Evolutionary conservation across 2,113 vertebrate species (phyloP).

Genomic region (Sylvietta virens): DNA sequence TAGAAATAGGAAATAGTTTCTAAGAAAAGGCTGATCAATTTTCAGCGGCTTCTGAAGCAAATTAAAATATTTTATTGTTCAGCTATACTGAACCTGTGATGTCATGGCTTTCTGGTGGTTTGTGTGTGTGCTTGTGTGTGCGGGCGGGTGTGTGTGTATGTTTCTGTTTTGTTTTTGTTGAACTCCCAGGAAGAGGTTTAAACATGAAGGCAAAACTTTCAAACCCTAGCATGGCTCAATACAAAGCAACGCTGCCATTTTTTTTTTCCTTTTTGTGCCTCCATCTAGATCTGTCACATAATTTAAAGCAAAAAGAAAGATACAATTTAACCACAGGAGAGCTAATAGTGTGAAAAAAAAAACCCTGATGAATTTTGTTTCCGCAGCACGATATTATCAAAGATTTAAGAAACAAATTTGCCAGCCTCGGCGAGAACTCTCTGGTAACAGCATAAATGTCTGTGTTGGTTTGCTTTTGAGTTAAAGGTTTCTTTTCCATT

Average conservation of each 20-base stretch:
- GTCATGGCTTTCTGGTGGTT: slow-evolving; percentile 33
- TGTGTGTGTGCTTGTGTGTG: not conserved
- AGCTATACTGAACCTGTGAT: slow-evolving; percentile 26
- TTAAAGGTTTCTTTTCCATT: slow-evolving; percentile 74
- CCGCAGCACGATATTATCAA: slow-evolving; percentile 81
- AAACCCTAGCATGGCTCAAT: slow-evolving; percentile 70
- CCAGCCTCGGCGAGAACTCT: slow-evolving; percentile 79
- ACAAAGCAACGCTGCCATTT: slow-evolving; percentile 67
- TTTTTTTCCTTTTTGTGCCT: slow-evolving; percentile 66
- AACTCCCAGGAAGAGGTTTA: slow-evolving; percentile 79
- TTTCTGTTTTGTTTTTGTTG: slow-evolving; percentile 67
- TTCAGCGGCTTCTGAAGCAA: slow-evolving; percentile 4
- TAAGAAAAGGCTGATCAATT: not conserved
- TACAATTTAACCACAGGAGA: slow-evolving; percentile 63
- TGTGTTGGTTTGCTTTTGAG: slow-evolving; percentile 78
- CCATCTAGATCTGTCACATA: slow-evolving; percentile 71
- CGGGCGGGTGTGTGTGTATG: not conserved
- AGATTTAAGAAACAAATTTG: slow-evolving; percentile 84
- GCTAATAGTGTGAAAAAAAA: slow-evolving; percentile 72
- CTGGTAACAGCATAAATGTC: slow-evolving; percentile 81
- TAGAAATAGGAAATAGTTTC: not conserved
- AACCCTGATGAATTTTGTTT: slow-evolving; percentile 80
- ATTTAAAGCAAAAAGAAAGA: slow-evolving; percentile 67
- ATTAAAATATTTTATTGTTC: slow-evolving; percentile 17
- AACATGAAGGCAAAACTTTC: slow-evolving; percentile 77